Base-by-base conservation (phyloP, 2,888 invertebrate species). In the Villa cingulata region DNA sequence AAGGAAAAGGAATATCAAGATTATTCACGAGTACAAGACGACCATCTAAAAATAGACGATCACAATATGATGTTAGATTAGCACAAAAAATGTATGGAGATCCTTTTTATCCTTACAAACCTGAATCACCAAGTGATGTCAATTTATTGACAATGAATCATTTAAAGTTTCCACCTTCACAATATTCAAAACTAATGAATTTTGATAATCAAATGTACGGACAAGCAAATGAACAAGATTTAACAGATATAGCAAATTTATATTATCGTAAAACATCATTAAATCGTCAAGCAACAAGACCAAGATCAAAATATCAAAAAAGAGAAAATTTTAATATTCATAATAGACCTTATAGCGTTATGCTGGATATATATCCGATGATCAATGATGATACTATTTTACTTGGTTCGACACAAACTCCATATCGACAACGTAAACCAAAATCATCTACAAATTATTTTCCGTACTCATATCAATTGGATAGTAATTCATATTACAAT, bases 111-210 rank as follows among this genome's bases (percentile, higher is more conserved):
- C 75, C 73, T 3, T 85, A 74, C 57, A 86, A 83, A 60, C 85
- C 86, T 0, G 77, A 78, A 49, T 79, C 77, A 53, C 83, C 84
- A 0, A 76, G 81, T 34, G 85, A 86, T 48, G 76, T 86, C 0
- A 86, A 86, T 66, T 67, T 84, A 37, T 59, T 86, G 54, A 83
- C 84, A 4, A 76, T 81, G 37, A 70, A 66, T 37, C 70, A 66
- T 49, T 62, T 39, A 6, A 47, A 49, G 15, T 39, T 42, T 27
- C 34, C 45, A 23, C 45, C 46, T n/a, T 17, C 39, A 10, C 17
- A 9, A 7, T 16, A 5, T 12, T 29, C 38, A 18, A 23, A 19
- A 32, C 12, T 32, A 12, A n/a, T n/a, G n/a, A n/a, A n/a, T n/a
- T n/a, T n/a, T n/a, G n/a, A n/a, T n/a, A n/a, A n/a, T n/a, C 9